Percentiles rank a stretch among this genome's conserved stretches.
phyloP scores from a whole-genome alignment of 2,888 invertebrate genomes.

The Nowickia ferox region DNA sequence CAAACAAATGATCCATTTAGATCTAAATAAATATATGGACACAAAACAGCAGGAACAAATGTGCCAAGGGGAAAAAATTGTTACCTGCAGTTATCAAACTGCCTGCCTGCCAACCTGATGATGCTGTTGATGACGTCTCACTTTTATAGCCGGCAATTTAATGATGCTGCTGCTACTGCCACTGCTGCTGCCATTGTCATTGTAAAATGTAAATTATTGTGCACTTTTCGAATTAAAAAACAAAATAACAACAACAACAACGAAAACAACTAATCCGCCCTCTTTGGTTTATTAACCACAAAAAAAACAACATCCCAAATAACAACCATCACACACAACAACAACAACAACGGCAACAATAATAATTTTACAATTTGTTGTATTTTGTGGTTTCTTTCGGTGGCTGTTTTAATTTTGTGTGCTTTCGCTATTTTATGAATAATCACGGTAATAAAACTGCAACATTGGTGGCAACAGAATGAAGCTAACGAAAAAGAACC shows the following conservation, averaged over 20 bases:
- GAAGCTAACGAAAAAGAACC: slow-evolving; percentile 50
- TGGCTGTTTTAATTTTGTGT: slow-evolving; percentile 42
- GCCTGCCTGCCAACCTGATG: background rate
- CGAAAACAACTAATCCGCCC: slow-evolving; percentile 56
- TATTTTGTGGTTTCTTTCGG: slow-evolving; percentile 49
- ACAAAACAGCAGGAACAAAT: background rate
- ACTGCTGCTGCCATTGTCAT: slow-evolving; percentile 54
- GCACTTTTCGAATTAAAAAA: slow-evolving; percentile 66
- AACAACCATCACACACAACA: slow-evolving; percentile 25
- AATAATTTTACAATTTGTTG: slow-evolving; percentile 52
- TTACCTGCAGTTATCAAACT: slow-evolving; percentile 45
- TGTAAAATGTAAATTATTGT: slow-evolving; percentile 71
- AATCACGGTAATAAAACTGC: slow-evolving; percentile 74
- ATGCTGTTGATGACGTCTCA: slow-evolving; percentile 50
- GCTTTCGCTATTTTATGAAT: slow-evolving; percentile 64
- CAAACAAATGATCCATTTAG: slow-evolving; percentile 47
- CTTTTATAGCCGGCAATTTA: slow-evolving; percentile 58
- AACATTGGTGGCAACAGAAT: slow-evolving; percentile 64
- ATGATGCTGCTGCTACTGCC: slow-evolving; percentile 25
- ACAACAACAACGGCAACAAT: slow-evolving; percentile 12
- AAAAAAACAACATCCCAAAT: slow-evolving; percentile 41
- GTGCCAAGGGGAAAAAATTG: background rate
- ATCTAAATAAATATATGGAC: background rate
- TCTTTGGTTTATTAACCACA: slow-evolving; percentile 44
- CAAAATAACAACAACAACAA: slow-evolving; percentile 15